Conservation (phyloP, 53 echinoderm and acorn worm genomes). For the Glandiceps talaboti region DNA sequence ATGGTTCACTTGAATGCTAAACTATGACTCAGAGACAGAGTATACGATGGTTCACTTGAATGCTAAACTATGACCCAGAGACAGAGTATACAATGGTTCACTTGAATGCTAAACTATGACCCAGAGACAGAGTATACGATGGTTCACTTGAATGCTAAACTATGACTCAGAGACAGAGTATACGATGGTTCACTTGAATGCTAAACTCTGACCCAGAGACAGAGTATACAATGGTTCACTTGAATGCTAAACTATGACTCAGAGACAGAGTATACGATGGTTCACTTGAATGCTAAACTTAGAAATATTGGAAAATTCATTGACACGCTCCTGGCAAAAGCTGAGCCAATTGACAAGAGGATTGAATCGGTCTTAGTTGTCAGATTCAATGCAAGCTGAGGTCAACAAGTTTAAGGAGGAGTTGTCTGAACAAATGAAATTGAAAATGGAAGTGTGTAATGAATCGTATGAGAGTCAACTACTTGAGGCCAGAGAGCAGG, state of each 20-base stretch:
- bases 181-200: no score
- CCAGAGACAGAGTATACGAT: no score
- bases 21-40: no score
- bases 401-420: not conserved
- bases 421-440: not conserved
- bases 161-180: no score
- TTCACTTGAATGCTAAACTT: not conserved
- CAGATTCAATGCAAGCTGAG: not conserved
- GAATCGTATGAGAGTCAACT: not conserved
- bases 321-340: not conserved
- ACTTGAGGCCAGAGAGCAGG: not conserved
- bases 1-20: no score
- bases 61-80: no score
- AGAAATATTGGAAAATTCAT: not conserved
- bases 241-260: not conserved
- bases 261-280: not conserved
- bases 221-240: no score
- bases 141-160: no score
- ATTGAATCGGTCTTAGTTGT: not conserved
- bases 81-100: no score
- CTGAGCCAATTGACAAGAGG: not conserved
- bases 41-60: no score
- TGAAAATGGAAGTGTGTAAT: not conserved
- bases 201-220: no score
- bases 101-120: no score